Conservation (phyloP, 1,140 invertebrate genomes). For the Cydia amplana region DNA sequence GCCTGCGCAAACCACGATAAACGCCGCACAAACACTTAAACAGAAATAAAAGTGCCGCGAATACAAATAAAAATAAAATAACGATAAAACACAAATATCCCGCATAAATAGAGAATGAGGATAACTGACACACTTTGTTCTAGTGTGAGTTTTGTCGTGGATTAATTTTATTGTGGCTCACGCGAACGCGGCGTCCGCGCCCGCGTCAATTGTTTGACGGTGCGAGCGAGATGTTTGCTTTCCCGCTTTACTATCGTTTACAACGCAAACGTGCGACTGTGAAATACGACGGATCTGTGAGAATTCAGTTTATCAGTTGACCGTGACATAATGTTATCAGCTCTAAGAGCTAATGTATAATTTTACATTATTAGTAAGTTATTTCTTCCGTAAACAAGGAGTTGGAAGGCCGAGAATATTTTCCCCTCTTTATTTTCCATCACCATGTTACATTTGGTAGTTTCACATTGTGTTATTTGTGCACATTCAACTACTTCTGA, state of each 20-base stretch:
- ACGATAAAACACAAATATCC: conserved; percentile 58
- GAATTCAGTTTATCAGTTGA: conserved; percentile 14
- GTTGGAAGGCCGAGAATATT: background rate
- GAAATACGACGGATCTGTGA: conserved; percentile 3
- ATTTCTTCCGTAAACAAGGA: background rate
- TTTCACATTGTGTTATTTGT: no score
- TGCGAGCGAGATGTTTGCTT: conserved; percentile 7
- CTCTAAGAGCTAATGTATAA: background rate
- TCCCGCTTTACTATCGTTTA: conserved; percentile 1
- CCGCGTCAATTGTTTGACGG: conserved; percentile 33
- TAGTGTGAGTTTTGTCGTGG: conserved; percentile 38
- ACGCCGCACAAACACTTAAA: conserved; percentile 43
- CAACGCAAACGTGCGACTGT: conserved; percentile 2
- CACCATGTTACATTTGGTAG: background rate
- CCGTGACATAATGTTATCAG: conserved; percentile 13
- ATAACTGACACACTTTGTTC: conserved; percentile 66
- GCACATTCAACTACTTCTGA: no score
- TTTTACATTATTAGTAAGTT: background rate
- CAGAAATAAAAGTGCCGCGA: conserved; percentile 47
- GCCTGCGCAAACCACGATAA: background rate
- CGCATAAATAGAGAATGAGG: conserved; percentile 61
- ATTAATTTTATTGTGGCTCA: conserved; percentile 54
- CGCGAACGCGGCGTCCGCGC: conserved; percentile 34
- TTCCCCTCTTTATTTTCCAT: background rate
- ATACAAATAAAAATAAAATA: conserved; percentile 58